Evolutionary conservation across 1,140 invertebrate genomes (phyloP).

Genomic region (Oncopodura yosiiana): DNA sequence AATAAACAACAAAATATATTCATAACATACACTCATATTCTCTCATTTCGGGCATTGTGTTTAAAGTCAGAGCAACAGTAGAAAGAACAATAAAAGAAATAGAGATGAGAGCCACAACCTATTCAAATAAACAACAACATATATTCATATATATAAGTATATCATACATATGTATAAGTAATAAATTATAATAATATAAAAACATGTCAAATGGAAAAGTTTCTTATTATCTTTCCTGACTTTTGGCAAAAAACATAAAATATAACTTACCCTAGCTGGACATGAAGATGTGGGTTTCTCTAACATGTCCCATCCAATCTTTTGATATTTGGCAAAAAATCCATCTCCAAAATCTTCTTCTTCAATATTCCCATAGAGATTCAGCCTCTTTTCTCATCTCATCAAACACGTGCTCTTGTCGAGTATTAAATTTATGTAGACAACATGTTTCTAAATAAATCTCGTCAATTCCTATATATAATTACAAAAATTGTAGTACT

Average conservation of each 20-base stretch:
- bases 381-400: conserved; percentile 97
- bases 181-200: too few species aligned
- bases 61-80: too few species aligned
- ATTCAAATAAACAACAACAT: too few species aligned
- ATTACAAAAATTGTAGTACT: too few species aligned
- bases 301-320: conserved; percentile 92
- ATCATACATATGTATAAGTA: too few species aligned
- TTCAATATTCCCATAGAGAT: conserved; percentile 76
- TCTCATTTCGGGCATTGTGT: too few species aligned
- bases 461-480: too few species aligned
- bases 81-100: too few species aligned
- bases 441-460: conserved; percentile 94
- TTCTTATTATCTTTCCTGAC: conserved; percentile 86
- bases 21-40: too few species aligned
- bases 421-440: conserved; percentile 95
- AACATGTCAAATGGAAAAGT: conserved; percentile 93
- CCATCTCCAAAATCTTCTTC: conserved; percentile 94
- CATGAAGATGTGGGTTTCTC: conserved; percentile 95
- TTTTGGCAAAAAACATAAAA: conserved; percentile 10
- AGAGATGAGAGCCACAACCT: too few species aligned
- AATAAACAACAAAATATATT: too few species aligned
- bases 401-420: conserved; percentile 95
- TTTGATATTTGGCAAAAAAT: conserved; percentile 85
- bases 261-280: conserved; percentile 80
- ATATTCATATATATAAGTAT: too few species aligned